Evolutionary conservation across 2,888 invertebrate genomes (phyloP), one percentile per base, ranked within the genome.

Genomic region (Siphlonurus alternatus): DNA sequence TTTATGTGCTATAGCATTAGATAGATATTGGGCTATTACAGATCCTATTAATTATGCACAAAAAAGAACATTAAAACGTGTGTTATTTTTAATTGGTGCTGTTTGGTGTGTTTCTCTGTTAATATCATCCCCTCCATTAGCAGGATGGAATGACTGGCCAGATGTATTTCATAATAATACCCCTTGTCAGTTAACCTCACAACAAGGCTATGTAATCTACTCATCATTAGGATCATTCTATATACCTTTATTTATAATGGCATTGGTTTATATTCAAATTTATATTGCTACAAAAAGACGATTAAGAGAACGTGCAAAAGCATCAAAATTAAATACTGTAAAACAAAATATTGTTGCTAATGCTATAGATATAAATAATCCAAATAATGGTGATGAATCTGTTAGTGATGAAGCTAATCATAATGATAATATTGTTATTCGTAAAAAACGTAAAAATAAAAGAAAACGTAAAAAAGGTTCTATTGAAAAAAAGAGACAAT

Each of bases 111-210:
- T 93, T 25, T 92, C 92, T 2, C 81, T 89, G 56, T 77, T 92
- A 65, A 94, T 94, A 70, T 91, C 93, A 72, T 92, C 93, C 5
- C 93, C 93, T 0, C 94, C 94, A 0, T 75, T 94, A 64, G 83
- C 93, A 22, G 94, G 93, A 0, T 94, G 93, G 94, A 94, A 94
- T 72, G 93, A 95, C 76, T 94, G 93, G 94, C 93, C 93, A 0
- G 71, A 70, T 59, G 85, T 86, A 61, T 87, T 92, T 65, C 82
- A 84, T 68, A 84, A 85, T 1, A 81, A 86, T 59, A 88, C 89
- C 24, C 87, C 89, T 2, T 93, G 93, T 72, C 84, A 87, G 70
- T 78, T 98, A 64, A 94, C 94, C 1, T 84, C 88, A 10, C 87
- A 95, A 70, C 88, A 86, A 67, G 93, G 93, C 18, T 95, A 94